Conservation (phyloP, 2,797 vertebrate species). For the Setipinna tenuifilis region DNA sequence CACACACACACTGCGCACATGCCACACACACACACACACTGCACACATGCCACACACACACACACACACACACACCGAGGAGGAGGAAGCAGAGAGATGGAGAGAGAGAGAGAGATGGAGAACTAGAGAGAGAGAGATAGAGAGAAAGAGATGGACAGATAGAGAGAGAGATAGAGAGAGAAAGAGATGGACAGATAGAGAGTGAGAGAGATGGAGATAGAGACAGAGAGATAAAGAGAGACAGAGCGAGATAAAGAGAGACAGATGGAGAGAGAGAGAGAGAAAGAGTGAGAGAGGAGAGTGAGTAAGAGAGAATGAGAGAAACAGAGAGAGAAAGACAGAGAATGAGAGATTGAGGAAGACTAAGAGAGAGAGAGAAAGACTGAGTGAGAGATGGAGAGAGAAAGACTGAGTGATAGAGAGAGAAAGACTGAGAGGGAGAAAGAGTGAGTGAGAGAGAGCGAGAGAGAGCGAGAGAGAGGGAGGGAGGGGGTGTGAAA, state of each 20-base stretch:
- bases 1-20: constrained; percentile 35
- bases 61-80: no score
- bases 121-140: neutral
- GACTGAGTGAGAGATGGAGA: neutral
- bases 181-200: neutral
- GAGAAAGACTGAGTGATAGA: neutral
- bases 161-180: no score
- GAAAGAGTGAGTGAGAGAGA: neutral
- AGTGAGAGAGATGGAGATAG: neutral
- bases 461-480: neutral
- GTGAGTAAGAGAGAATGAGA: no score
- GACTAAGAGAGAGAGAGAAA: neutral
- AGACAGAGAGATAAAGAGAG: neutral
- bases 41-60: constrained; percentile 38
- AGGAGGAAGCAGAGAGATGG: no score
- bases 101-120: neutral
- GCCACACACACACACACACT: constrained; percentile 45
- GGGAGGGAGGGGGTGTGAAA: neutral
- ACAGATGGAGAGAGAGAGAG: neutral
- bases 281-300: neutral
- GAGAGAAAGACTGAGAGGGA: neutral
- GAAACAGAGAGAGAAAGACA: neutral
- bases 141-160: neutral
- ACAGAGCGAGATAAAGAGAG: neutral
- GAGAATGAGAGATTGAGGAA: neutral